These are phyloP conservation scores for Drosophila orosa DNA, from an alignment of 1,140 invertebrate species.

Conservation along the genomic window DNA sequence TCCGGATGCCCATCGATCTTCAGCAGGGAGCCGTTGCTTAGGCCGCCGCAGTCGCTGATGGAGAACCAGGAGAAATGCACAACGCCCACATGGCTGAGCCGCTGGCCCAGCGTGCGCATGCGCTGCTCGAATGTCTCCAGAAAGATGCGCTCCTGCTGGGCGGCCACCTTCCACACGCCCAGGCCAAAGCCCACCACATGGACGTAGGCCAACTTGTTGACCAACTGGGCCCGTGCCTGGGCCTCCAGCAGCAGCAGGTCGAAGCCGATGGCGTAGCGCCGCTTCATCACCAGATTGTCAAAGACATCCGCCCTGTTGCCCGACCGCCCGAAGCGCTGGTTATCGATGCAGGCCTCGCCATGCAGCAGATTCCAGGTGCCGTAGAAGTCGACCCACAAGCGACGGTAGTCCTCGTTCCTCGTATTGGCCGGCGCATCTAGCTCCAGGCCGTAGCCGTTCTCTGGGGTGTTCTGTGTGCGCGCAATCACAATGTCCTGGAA, in stretches of 20 bases:
- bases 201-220: constrained; percentile 61
- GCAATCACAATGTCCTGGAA: constrained; percentile 86
- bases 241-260: constrained; percentile 72
- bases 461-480: constrained; percentile 85
- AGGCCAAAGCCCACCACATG: constrained; percentile 81
- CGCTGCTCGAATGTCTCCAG: constrained; percentile 78
- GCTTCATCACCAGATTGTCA: constrained; percentile 78
- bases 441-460: constrained; percentile 84
- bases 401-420: constrained; percentile 56
- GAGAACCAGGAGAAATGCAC: constrained; percentile 82
- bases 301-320: constrained; percentile 66
- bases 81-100: constrained; percentile 61
- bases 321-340: constrained; percentile 53
- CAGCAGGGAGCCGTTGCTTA: constrained; percentile 57
- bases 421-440: constrained; percentile 15
- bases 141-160: constrained; percentile 80
- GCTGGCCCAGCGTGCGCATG: constrained; percentile 51
- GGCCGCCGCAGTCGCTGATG: constrained; percentile 40
- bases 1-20: constrained; percentile 52
- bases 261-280: constrained; percentile 76
- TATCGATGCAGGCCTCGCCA: constrained; percentile 46
- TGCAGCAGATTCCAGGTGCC: constrained; percentile 53
- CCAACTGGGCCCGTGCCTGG: constrained; percentile 44
- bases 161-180: constrained; percentile 75
- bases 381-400: constrained; percentile 69